Conservation (phyloP, 2,797 vertebrate species). For the Poeciliopsis presidionis region DNA sequence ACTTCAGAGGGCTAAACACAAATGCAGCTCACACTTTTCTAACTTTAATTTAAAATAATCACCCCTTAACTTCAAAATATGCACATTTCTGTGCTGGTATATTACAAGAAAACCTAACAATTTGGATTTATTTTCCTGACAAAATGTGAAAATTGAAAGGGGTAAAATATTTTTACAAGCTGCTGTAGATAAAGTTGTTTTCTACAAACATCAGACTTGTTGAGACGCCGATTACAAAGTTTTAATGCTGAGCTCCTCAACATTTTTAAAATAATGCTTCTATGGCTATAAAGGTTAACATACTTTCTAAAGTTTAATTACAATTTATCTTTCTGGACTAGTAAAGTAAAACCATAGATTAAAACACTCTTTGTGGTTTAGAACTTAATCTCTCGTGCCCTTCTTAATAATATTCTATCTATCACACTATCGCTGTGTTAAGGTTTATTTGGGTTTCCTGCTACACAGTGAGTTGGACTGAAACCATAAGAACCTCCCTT, state of each 20-base stretch:
- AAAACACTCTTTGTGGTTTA: neutral
- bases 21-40: neutral
- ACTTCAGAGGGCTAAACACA: neutral
- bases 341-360: neutral
- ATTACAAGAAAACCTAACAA: neutral
- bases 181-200: neutral
- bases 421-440: neutral
- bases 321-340: neutral
- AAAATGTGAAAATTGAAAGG: neutral
- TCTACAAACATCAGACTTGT: neutral
- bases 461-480: neutral
- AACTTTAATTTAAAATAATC: neutral
- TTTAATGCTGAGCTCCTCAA: neutral
- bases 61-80: neutral
- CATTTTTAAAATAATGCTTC: neutral
- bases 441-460: constrained; percentile 1
- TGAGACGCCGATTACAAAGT: neutral
- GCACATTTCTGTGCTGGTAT: neutral
- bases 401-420: neutral
- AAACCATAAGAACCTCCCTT: constrained; percentile 17
- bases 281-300: neutral
- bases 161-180: neutral
- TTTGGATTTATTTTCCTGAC: neutral
- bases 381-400: neutral
- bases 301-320: neutral